These are phyloP conservation scores for Sebastiscus albofasciatus DNA, from an alignment of 2,797 vertebrate species.

Conservation along the genomic window DNA sequence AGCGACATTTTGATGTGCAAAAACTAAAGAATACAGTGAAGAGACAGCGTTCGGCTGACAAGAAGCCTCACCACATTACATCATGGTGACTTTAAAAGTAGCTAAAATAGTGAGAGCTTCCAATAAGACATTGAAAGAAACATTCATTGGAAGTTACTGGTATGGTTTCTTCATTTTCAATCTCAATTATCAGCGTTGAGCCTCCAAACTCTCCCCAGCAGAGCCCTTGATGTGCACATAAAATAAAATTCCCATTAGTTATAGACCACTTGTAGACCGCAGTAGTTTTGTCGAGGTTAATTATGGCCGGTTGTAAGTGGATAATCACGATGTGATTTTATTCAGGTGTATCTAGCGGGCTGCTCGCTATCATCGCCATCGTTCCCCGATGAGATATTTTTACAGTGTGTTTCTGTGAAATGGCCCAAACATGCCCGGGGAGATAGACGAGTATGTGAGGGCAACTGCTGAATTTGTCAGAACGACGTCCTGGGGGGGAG, in stretches of 20 bases:
- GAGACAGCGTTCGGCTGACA: not conserved
- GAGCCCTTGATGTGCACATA: not conserved
- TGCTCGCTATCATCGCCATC: constrained; percentile 25
- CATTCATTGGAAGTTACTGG: not conserved
- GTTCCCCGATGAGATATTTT: constrained; percentile 24
- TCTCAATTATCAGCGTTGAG: constrained; percentile 9
- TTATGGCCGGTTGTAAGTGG: constrained; percentile 28
- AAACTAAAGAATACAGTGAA: not conserved
- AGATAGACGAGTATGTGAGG: constrained; percentile 5
- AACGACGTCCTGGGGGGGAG: constrained; percentile 24
- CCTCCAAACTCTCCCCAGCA: not conserved
- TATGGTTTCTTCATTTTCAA: not conserved
- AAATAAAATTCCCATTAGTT: constrained; percentile 34
- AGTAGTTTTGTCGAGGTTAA: constrained; percentile 38
- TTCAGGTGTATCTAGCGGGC: constrained; percentile 21
- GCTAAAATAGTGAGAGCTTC: not conserved
- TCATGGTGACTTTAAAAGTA: not conserved
- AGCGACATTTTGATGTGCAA: not conserved
- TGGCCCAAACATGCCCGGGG: not conserved
- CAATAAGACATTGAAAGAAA: not conserved
- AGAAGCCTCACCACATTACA: not conserved
- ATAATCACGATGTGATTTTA: constrained; percentile 34
- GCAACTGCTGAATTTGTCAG: constrained; percentile 51
- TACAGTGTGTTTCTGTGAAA: constrained; percentile 16
- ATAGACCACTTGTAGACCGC: constrained; percentile 3